phyloP scores from a whole-genome alignment of 2,888 invertebrate genomes.

The Operophtera brumata region DNA sequence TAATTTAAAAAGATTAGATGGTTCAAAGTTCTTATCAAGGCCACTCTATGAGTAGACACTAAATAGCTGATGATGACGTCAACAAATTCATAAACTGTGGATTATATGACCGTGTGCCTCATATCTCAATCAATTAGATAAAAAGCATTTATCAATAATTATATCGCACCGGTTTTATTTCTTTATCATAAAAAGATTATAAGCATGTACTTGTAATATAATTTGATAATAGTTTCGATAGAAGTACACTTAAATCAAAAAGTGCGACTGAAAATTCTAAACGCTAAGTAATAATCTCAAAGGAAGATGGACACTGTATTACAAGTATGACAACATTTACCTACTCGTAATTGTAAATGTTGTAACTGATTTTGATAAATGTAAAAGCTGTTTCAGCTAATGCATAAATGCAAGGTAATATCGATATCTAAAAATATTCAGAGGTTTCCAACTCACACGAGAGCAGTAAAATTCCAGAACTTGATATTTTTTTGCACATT shows the following conservation, averaged over 20 bases:
- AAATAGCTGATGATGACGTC: constrained; percentile 11
- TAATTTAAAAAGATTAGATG: not conserved
- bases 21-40: not conserved
- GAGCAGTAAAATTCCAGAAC: too few species aligned
- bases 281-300: not conserved
- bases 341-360: too few species aligned
- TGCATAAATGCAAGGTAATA: too few species aligned
- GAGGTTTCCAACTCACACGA: too few species aligned
- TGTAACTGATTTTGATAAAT: too few species aligned
- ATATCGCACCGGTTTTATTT: constrained; percentile 23
- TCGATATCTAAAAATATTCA: too few species aligned
- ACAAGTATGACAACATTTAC: too few species aligned
- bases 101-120: constrained; percentile 16
- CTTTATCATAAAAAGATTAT: constrained; percentile 29
- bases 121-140: constrained; percentile 26
- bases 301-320: too few species aligned
- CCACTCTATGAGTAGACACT: not conserved
- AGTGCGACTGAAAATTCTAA: constrained; percentile 8
- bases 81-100: not conserved
- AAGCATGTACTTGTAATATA: constrained; percentile 16
- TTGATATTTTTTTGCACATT: too few species aligned
- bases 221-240: constrained; percentile 17
- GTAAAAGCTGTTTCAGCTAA: too few species aligned
- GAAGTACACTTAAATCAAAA: constrained; percentile 13
- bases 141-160: constrained; percentile 19